Percentiles rank a stretch among this genome's conserved stretches.
Conservation (phyloP, 2,888 invertebrate genomes). For the Sthenelais limicola region DNA sequence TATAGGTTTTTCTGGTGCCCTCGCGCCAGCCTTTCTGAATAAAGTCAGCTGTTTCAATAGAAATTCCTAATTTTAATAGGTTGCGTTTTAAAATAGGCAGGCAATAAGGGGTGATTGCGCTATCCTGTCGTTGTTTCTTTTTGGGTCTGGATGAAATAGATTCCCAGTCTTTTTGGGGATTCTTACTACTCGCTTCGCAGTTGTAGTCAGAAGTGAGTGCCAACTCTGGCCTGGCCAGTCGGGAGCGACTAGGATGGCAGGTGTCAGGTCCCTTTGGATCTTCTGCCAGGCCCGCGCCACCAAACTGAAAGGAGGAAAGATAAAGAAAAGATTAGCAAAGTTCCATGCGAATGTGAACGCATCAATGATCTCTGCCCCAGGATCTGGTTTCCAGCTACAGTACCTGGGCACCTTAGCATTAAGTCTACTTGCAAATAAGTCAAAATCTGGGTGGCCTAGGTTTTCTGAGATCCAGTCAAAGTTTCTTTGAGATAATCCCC, state of each 20-base stretch:
- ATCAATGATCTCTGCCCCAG: not conserved
- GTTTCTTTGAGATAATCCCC: not conserved
- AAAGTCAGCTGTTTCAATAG: too few species aligned
- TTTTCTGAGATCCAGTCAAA: not conserved
- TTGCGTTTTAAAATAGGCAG: too few species aligned
- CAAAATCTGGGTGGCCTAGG: not conserved
- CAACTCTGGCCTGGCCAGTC: not conserved
- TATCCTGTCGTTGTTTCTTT: too few species aligned
- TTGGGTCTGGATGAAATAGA: too few species aligned
- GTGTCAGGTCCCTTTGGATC: not conserved
- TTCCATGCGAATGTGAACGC: not conserved
- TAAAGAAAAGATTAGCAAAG: not conserved
- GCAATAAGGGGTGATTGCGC: too few species aligned
- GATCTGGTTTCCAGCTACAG: not conserved
- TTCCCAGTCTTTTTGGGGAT: too few species aligned
- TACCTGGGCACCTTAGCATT: slow-evolving; percentile 5
- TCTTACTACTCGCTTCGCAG: too few species aligned
- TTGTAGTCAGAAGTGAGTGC: too few species aligned
- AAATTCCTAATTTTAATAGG: too few species aligned
- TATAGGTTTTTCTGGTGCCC: too few species aligned
- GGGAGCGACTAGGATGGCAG: not conserved
- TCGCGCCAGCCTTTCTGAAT: too few species aligned
- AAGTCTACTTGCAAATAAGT: slow-evolving; percentile 1
- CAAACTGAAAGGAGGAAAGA: not conserved
- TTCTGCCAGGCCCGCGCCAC: not conserved